A percentile compares a stretch with the other conserved stretches of the same genome.
Evolutionary conservation across 2,113 vertebrate genomes (phyloP).

Genomic region (Urocitellus parryii): DNA sequence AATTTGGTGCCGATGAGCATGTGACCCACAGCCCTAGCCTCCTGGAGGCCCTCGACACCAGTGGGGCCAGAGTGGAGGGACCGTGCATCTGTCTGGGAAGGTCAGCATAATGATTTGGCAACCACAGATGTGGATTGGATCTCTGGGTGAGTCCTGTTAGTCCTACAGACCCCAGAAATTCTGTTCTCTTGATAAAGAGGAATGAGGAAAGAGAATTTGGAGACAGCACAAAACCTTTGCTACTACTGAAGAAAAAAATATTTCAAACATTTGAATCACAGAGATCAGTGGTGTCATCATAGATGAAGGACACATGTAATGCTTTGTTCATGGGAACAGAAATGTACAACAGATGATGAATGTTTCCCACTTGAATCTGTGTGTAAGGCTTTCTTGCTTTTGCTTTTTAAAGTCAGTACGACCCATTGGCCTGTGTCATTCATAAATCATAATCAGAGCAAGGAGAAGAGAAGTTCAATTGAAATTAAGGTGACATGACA

Average conservation of each 20-base stretch:
- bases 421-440: slow-evolving; percentile 47
- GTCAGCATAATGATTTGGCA: background rate
- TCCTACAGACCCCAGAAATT: slow-evolving; percentile 13
- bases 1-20: background rate
- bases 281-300: slow-evolving; percentile 49
- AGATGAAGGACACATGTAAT: background rate
- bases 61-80: background rate
- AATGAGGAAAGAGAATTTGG: slow-evolving; percentile 77
- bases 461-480: slow-evolving; percentile 51
- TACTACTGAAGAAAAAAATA: slow-evolving; percentile 35
- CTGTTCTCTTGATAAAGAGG: slow-evolving; percentile 25
- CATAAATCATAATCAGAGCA: slow-evolving; percentile 52
- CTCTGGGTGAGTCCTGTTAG: background rate
- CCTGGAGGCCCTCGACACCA: background rate
- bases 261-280: background rate
- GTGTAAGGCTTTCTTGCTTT: slow-evolving; percentile 35
- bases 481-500: slow-evolving; percentile 78
- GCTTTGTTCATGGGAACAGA: background rate
- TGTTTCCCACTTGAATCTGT: slow-evolving; percentile 55
- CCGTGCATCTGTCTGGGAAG: background rate
- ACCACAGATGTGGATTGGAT: background rate
- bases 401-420: slow-evolving; percentile 60
- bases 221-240: slow-evolving; percentile 74
- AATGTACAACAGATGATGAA: background rate
- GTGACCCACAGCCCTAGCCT: background rate